Conservation (phyloP, 2,797 vertebrate species). For the Pseudotriccus pelzelni region DNA sequence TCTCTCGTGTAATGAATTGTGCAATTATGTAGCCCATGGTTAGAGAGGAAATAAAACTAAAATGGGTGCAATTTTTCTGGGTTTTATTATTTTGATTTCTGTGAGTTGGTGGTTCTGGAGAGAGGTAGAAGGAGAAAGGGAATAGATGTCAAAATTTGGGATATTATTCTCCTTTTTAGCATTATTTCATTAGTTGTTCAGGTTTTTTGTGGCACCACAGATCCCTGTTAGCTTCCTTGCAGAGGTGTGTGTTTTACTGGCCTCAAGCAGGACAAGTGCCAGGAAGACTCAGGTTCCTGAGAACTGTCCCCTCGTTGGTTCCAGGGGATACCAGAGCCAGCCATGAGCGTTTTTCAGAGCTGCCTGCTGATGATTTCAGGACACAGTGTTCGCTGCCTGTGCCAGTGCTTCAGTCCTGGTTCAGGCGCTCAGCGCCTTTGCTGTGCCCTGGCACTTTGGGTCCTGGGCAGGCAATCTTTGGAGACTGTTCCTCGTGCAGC, state of each 20-base stretch:
- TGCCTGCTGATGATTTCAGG: not conserved
- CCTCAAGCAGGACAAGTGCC: not conserved
- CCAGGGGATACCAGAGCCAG: rapidly evolving
- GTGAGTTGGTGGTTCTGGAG: not conserved
- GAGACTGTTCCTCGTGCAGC: not conserved
- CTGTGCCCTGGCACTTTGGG: not conserved
- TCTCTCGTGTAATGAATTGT: not conserved
- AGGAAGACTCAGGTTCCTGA: not conserved
- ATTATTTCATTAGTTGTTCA: not conserved
- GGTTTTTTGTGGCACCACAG: not conserved
- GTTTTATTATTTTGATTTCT: not conserved
- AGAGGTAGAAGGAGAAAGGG: not conserved
- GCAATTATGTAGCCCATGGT: not conserved
- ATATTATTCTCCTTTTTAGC: not conserved
- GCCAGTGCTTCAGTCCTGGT: not conserved
- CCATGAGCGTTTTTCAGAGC: rapidly evolving
- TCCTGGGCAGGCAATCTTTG: rapidly evolving
- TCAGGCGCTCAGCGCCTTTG: rapidly evolving
- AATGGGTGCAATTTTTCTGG: not conserved
- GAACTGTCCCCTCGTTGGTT: not conserved
- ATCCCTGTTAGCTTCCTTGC: not conserved
- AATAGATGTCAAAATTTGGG: not conserved
- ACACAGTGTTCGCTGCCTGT: not conserved
- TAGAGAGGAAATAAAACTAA: not conserved
- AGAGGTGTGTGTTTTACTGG: not conserved